phyloP scores from a whole-genome alignment of 1,140 invertebrate genomes.

The Aphelenchoides besseyi region DNA sequence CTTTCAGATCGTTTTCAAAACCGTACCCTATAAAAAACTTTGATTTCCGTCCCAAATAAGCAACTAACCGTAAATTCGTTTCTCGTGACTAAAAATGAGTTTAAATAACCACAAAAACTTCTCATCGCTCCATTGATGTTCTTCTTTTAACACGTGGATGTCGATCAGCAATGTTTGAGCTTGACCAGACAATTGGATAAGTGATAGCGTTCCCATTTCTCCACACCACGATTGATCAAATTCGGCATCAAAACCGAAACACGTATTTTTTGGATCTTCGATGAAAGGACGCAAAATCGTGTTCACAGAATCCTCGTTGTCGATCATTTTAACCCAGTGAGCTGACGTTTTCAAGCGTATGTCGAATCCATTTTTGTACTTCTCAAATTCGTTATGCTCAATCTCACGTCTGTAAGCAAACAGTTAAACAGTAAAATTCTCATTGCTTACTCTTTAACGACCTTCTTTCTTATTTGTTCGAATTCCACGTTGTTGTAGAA shows the following conservation, averaged over 20 bases:
- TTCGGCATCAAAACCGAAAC: background rate
- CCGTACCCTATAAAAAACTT: background rate
- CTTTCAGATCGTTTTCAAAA: background rate
- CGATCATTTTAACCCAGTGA: background rate
- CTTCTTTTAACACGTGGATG: background rate
- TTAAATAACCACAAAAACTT: background rate
- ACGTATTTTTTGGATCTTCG: background rate
- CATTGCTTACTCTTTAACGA: too few relatives aligned
- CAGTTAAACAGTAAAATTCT: background rate
- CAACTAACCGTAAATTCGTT: background rate
- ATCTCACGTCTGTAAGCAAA: background rate
- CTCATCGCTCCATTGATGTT: background rate
- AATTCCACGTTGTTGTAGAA: too few relatives aligned
- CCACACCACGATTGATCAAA: background rate
- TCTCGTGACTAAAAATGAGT: background rate
- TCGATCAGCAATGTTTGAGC: background rate
- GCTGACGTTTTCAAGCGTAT: background rate
- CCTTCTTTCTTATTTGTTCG: too few relatives aligned
- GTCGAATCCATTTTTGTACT: background rate
- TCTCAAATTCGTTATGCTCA: background rate
- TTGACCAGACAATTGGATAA: background rate
- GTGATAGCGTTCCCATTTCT: background rate
- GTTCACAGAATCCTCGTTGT: background rate
- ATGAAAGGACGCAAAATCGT: background rate
- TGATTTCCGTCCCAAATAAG: too few relatives aligned